Percentiles rank a stretch among this genome's conserved stretches.
Evolutionary conservation across 2,797 vertebrate genomes (phyloP).

Genomic region (Choloepus didactylus): DNA sequence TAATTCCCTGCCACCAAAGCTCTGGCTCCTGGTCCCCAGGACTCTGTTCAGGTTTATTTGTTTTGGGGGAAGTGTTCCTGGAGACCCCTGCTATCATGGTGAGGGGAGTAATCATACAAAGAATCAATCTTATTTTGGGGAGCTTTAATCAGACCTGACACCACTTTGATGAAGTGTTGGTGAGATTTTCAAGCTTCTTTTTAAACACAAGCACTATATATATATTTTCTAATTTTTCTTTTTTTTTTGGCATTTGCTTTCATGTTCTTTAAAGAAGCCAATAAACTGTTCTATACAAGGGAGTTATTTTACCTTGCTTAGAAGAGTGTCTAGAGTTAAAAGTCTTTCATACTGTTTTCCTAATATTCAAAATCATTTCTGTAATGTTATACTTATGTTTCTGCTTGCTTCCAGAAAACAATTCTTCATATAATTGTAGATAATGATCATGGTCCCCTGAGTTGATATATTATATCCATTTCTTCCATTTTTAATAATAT

Average conservation of each 20-base stretch:
- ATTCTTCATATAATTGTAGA: slow-evolving; percentile 60
- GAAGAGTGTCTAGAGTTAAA: slow-evolving; percentile 1
- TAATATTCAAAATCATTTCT: slow-evolving; percentile 73
- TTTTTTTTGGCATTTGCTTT: not conserved
- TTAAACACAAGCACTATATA: not conserved
- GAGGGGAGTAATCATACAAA: not conserved
- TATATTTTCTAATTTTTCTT: not conserved
- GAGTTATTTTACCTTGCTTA: not conserved
- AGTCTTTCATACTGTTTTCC: not conserved
- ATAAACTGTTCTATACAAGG: not conserved
- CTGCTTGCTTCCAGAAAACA: slow-evolving; percentile 55
- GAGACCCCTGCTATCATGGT: not conserved
- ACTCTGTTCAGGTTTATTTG: not conserved
- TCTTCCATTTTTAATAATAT: slow-evolving; percentile 68
- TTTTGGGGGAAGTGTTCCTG: not conserved
- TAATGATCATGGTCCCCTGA: slow-evolving; percentile 61
- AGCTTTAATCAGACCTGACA: not conserved
- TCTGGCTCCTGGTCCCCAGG: not conserved
- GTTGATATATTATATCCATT: slow-evolving; percentile 55
- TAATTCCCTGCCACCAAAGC: not conserved
- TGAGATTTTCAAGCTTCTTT: not conserved
- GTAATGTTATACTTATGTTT: slow-evolving; percentile 52
- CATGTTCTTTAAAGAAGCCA: not conserved
- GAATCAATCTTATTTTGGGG: not conserved
- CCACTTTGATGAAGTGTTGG: not conserved